Evolutionary conservation across 2,113 vertebrate genomes (phyloP).

Genomic region (Centropus bengalensis): DNA sequence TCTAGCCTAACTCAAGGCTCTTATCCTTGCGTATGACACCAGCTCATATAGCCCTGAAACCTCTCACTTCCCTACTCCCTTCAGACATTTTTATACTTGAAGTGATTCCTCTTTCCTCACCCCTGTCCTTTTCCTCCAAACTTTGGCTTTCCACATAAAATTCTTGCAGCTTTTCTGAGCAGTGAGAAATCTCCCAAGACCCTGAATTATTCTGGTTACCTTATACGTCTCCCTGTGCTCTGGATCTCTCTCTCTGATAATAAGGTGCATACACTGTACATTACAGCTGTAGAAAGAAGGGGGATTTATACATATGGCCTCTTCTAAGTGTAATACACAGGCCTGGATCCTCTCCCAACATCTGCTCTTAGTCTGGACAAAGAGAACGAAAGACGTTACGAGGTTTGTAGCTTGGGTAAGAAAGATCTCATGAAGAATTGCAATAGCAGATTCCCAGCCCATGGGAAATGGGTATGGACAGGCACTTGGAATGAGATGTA

Average conservation of each 20-base stretch:
- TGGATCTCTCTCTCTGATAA: neutral
- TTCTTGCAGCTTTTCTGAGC: neutral
- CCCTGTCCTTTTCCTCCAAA: neutral
- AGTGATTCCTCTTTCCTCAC: neutral
- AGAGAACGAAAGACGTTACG: neutral
- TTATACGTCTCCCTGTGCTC: neutral
- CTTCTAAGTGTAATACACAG: constrained; percentile 8
- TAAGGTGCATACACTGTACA: neutral
- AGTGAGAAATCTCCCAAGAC: neutral
- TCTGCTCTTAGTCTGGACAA: constrained; percentile 45
- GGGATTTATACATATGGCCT: constrained; percentile 23
- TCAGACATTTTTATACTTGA: neutral
- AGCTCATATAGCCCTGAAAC: constrained; percentile 24
- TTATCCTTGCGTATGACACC: neutral
- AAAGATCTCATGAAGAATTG: constrained; percentile 21
- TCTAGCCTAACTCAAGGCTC: constrained; percentile 26
- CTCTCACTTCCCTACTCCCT: neutral
- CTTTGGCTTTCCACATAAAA: neutral
- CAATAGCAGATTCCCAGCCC: neutral
- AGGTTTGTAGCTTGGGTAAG: constrained; percentile 17
- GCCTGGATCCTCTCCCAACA: constrained; percentile 61
- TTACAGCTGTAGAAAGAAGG: constrained; percentile 37
- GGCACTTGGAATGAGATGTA: constrained; percentile 1
- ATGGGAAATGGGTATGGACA: constrained; percentile 14
- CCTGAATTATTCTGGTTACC: neutral